Evolutionary conservation across 2,113 vertebrate genomes (phyloP).

Genomic region (Alectura lathami): DNA sequence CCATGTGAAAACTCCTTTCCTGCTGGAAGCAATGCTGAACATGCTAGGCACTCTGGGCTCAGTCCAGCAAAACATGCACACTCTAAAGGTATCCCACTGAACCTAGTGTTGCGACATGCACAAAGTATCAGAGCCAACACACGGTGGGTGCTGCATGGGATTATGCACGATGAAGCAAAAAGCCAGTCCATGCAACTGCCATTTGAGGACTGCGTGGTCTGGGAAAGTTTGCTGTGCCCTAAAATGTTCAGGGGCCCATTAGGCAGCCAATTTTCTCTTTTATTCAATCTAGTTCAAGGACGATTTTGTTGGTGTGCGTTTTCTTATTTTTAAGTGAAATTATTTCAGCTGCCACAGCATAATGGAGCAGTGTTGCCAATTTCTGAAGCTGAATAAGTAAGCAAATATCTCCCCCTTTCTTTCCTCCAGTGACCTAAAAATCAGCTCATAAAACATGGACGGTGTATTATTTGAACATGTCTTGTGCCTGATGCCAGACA

Average conservation of each 20-base stretch:
- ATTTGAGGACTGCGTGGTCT: too few relatives aligned
- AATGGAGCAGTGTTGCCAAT: background rate
- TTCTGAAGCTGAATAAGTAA: background rate
- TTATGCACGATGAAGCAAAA: background rate
- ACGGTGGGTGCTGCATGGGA: background rate
- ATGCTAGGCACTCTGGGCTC: background rate
- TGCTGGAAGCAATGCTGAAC: background rate
- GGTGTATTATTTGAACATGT: background rate
- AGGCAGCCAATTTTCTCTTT: background rate
- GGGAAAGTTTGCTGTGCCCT: background rate
- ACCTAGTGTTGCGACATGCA: accelerated
- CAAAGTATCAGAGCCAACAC: background rate
- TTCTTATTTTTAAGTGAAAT: background rate
- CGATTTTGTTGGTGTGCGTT: background rate
- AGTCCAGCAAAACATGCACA: background rate
- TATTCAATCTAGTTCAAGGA: background rate
- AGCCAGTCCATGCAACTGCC: background rate
- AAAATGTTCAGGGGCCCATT: background rate
- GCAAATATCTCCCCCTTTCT: background rate
- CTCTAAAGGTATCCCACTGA: background rate
- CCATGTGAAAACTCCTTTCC: background rate
- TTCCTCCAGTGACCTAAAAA: background rate
- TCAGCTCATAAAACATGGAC: background rate
- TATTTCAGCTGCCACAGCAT: background rate
- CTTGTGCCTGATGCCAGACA: background rate